Conservation (phyloP, 2,797 vertebrate genomes). For the Brachymystax lenok region DNA sequence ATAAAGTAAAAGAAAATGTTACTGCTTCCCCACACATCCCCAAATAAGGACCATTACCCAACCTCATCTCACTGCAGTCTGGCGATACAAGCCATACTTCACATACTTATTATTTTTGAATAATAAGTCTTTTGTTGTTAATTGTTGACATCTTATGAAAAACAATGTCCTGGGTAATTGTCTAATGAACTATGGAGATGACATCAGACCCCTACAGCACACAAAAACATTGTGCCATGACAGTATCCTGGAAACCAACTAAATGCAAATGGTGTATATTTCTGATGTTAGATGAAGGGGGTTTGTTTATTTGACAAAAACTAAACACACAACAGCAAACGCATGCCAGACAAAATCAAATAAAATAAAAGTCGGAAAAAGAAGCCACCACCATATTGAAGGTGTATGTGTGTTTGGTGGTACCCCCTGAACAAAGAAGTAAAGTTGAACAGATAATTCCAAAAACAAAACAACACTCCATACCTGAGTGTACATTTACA, state of each 20-base stretch:
- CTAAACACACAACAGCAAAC: constrained; percentile 1
- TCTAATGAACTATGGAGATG: not conserved
- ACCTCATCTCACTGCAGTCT: constrained; percentile 12
- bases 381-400: too few species aligned
- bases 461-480: constrained; percentile 24
- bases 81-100: constrained; percentile 22
- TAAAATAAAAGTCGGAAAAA: not conserved
- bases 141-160: constrained; percentile 24
- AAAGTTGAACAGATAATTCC: too few species aligned
- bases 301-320: constrained; percentile 15
- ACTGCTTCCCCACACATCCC: not conserved
- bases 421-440: too few species aligned
- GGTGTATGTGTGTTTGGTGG: too few species aligned
- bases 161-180: constrained; percentile 10
- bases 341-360: constrained; percentile 20
- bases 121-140: constrained; percentile 38
- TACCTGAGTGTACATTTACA: constrained; percentile 51
- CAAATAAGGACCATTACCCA: not conserved
- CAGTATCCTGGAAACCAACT: not conserved
- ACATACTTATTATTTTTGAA: constrained; percentile 11
- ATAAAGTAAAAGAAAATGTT: not conserved
- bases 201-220: not conserved
- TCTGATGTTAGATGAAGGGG: constrained; percentile 2
- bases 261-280: not conserved
- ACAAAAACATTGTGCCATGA: constrained; percentile 17